phyloP scores from a whole-genome alignment of 2,113 vertebrate genomes.

The Strix uralensis region DNA sequence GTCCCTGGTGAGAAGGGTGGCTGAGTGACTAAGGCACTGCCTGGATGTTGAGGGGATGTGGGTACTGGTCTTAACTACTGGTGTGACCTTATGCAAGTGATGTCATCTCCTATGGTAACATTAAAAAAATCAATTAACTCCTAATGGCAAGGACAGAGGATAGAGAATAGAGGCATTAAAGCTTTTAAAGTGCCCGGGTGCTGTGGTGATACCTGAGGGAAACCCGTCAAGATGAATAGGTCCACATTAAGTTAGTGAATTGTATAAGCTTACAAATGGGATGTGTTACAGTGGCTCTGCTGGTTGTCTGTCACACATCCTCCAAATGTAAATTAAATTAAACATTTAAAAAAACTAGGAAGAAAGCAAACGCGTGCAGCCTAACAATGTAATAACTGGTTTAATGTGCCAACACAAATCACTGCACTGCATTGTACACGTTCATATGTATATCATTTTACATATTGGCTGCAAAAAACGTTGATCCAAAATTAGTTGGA shows the following conservation, averaged over 20 bases:
- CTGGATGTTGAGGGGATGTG: neutral
- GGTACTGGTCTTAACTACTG: neutral
- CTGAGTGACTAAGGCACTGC: neutral
- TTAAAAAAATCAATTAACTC: neutral
- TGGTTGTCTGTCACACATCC: neutral
- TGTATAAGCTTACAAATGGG: neutral
- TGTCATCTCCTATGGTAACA: neutral
- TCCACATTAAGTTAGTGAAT: neutral
- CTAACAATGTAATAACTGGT: neutral
- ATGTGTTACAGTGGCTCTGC: neutral
- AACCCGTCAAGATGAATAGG: neutral
- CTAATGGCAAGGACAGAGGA: neutral
- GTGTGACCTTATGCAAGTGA: neutral
- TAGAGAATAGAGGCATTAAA: neutral
- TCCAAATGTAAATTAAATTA: neutral
- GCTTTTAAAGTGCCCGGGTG: neutral
- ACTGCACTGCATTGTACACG: neutral
- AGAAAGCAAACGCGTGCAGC: neutral
- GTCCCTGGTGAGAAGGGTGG: neutral
- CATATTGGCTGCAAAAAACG: neutral
- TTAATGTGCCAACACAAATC: neutral
- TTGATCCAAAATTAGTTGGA: conserved; percentile 13
- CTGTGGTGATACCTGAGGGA: neutral
- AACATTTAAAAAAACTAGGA: neutral
- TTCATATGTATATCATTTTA: neutral